Evolutionary conservation across 2,113 vertebrate genomes (phyloP).

Genomic region (Coregonus clupeaformis): DNA sequence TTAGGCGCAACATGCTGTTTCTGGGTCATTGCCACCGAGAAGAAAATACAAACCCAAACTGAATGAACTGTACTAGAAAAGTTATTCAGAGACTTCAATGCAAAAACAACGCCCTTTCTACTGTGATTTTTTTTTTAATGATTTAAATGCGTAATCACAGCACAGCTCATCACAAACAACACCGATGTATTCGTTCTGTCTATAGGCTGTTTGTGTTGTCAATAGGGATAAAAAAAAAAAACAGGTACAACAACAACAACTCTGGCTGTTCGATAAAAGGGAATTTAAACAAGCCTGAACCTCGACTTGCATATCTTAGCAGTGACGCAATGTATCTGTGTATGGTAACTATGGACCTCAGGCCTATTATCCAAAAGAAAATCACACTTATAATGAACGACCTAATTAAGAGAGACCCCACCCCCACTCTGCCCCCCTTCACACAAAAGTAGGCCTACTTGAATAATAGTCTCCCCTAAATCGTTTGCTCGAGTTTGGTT

Average conservation of each 20-base stretch:
- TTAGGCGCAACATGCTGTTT: too few species aligned
- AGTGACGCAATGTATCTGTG: constrained; percentile 60
- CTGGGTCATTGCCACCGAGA: too few species aligned
- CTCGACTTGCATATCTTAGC: constrained; percentile 41
- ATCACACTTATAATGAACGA: constrained; percentile 63
- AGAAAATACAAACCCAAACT: too few species aligned
- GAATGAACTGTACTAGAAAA: too few species aligned
- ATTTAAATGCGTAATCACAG: neutral
- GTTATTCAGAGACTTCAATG: too few species aligned
- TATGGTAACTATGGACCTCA: constrained; percentile 35
- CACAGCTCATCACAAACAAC: neutral
- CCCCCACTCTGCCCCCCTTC: neutral
- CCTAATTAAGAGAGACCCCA: constrained; percentile 55
- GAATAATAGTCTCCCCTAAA: constrained; percentile 60
- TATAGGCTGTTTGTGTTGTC: neutral
- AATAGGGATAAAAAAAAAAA: constrained; percentile 3
- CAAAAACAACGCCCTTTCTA: neutral
- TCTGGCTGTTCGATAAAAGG: neutral
- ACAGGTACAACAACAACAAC: constrained; percentile 16
- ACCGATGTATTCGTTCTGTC: neutral
- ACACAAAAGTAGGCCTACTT: neutral
- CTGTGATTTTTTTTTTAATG: neutral
- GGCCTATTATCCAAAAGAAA: constrained; percentile 49
- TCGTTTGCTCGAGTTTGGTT: constrained; percentile 12
- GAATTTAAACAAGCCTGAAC: neutral